A percentile compares a stretch with the other conserved stretches of the same genome.
Conservation (phyloP, 2,888 invertebrate genomes). For the Chironomus riparius region DNA sequence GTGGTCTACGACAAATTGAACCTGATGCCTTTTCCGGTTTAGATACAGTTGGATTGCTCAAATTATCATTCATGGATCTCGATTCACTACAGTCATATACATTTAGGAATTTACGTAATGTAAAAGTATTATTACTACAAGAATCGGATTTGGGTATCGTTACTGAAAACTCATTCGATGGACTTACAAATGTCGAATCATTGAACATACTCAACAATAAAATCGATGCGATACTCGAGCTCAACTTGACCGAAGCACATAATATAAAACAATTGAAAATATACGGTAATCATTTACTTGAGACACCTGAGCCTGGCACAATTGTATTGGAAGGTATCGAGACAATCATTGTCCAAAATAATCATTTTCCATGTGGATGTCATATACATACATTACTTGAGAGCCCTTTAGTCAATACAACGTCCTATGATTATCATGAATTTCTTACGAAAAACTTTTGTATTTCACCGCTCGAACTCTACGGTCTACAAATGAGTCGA, state of each 20-base stretch:
- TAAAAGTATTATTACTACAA: conserved; percentile 65
- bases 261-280: conserved; percentile 62
- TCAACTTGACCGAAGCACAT: conserved; percentile 61
- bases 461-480: conserved; percentile 75
- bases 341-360: conserved; percentile 60
- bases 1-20: conserved; percentile 66
- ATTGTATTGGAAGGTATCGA: conserved; percentile 64
- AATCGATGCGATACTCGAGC: conserved; percentile 69
- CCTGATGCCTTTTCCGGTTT: conserved; percentile 73
- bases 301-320: conserved; percentile 58
- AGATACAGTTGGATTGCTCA: conserved; percentile 71
- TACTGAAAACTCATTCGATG: conserved; percentile 65
- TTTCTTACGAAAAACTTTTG: conserved; percentile 71
- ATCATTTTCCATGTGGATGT: conserved; percentile 83
- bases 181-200: conserved; percentile 59
- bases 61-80: conserved; percentile 76
- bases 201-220: conserved; percentile 76
- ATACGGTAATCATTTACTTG: conserved; percentile 75
- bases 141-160: conserved; percentile 75
- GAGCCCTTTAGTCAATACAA: conserved; percentile 63
- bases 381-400: conserved; percentile 67
- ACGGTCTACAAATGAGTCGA: conserved; percentile 63
- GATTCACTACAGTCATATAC: conserved; percentile 59
- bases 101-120: conserved; percentile 67
- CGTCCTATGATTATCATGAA: conserved; percentile 46